Evolutionary conservation across 2,888 invertebrate genomes (phyloP).

Genomic region (Phyllotreta striolata): DNA sequence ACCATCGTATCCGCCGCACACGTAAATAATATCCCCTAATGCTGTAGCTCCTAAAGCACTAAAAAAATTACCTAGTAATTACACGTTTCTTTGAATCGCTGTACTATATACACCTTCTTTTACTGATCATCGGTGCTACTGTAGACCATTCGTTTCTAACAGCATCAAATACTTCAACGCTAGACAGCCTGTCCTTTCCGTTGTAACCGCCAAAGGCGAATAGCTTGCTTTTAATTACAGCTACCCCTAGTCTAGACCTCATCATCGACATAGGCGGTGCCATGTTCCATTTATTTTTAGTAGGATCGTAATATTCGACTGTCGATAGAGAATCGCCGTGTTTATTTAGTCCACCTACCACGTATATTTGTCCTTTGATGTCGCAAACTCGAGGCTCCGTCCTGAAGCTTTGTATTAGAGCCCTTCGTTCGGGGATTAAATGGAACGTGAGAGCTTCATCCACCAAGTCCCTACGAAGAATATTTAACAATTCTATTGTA

Average conservation of each 20-base stretch:
- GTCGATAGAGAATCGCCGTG: slow-evolving; percentile 84
- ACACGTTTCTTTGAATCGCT: background rate
- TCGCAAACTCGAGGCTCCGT: slow-evolving; percentile 79
- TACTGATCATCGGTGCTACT: slow-evolving; percentile 82
- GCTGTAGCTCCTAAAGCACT: slow-evolving; percentile 85
- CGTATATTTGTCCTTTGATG: slow-evolving; percentile 83
- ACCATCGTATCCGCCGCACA: slow-evolving; percentile 87
- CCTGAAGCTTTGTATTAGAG: slow-evolving; percentile 78
- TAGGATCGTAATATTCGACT: slow-evolving; percentile 84
- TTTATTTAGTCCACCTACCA: slow-evolving; percentile 85
- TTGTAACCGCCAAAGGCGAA: slow-evolving; percentile 88
- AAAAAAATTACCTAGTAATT: slow-evolving; percentile 32
- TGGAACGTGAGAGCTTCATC: slow-evolving; percentile 91
- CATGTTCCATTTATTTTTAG: slow-evolving; percentile 74
- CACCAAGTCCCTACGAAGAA: slow-evolving; percentile 71
- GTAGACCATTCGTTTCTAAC: slow-evolving; percentile 75
- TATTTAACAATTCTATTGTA: slow-evolving; percentile 1
- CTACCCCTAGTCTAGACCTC: slow-evolving; percentile 83
- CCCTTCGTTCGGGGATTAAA: slow-evolving; percentile 83
- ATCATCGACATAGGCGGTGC: slow-evolving; percentile 86
- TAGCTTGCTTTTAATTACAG: slow-evolving; percentile 78
- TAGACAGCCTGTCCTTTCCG: slow-evolving; percentile 80
- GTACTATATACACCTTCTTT: slow-evolving; percentile 71
- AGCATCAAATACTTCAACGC: slow-evolving; percentile 87
- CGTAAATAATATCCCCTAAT: slow-evolving; percentile 80